A percentile compares a stretch with the other conserved stretches of the same genome.
phyloP scores from a whole-genome alignment of 2,113 vertebrate genomes.

The Phycodurus eques region DNA sequence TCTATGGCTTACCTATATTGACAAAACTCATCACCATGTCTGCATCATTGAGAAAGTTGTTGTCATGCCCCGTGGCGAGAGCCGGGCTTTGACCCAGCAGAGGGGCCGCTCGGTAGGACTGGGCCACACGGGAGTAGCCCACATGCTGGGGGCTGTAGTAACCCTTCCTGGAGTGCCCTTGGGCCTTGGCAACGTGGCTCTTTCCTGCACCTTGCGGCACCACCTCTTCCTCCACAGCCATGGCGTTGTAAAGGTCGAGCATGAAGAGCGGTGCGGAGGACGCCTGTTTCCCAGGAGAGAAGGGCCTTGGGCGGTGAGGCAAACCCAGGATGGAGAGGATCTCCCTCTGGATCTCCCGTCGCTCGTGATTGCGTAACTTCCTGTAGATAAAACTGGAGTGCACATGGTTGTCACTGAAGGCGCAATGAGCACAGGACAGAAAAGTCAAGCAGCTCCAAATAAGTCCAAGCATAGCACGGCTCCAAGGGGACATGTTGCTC shows the following conservation, averaged over 20 bases:
- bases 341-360: slow-evolving; percentile 97
- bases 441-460: slow-evolving; percentile 87
- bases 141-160: slow-evolving; percentile 79
- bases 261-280: slow-evolving; percentile 98
- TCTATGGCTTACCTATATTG: slow-evolving; percentile 85
- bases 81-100: slow-evolving; percentile 74
- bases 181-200: slow-evolving; percentile 76
- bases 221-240: slow-evolving; percentile 90
- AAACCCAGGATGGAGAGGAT: slow-evolving; percentile 98
- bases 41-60: slow-evolving; percentile 96
- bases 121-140: slow-evolving; percentile 82
- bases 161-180: slow-evolving; percentile 78
- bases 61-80: slow-evolving; percentile 86
- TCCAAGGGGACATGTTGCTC: slow-evolving; percentile 62
- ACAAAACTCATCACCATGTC: slow-evolving; percentile 99
- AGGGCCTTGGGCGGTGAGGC: slow-evolving; percentile 95
- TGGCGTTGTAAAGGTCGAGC: slow-evolving; percentile 98
- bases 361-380: slow-evolving; percentile 94
- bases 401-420: slow-evolving; percentile 91
- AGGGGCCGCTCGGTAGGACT: slow-evolving; percentile 72
- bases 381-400: slow-evolving; percentile 99
- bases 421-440: slow-evolving; percentile 82
- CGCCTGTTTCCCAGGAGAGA: slow-evolving; percentile 93
- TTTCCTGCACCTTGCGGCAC: slow-evolving; percentile 74
- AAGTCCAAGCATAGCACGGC: slow-evolving; percentile 80